Conservation (phyloP, 2,797 vertebrate species). For the Sebastes glaucus region DNA sequence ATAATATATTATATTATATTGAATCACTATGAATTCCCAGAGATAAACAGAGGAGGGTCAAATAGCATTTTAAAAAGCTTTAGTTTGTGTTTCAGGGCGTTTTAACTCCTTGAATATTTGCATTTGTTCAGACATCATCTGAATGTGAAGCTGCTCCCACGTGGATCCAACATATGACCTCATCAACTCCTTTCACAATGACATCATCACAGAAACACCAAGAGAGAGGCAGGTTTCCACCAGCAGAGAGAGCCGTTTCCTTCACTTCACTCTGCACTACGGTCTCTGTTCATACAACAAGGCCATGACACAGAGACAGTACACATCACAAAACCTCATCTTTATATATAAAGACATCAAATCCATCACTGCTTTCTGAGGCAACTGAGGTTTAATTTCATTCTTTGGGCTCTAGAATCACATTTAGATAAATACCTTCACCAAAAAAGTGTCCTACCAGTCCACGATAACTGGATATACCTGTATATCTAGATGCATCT, state of each 20-base stretch:
- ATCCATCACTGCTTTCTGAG: not conserved
- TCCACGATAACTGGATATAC: not conserved
- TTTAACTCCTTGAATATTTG: not conserved
- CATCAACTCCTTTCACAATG: not conserved
- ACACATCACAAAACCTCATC: not conserved
- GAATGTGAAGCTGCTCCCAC: not conserved
- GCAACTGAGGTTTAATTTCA: not conserved
- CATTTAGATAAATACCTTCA: not conserved
- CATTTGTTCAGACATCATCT: not conserved
- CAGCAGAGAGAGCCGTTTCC: slow-evolving; percentile 45
- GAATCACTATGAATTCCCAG: not conserved
- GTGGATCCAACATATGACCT: not conserved
- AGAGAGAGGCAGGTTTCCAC: not conserved
- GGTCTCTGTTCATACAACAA: not conserved
- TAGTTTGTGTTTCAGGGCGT: not conserved
- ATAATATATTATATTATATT: too few species aligned
- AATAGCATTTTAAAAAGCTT: not conserved
- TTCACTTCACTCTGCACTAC: not conserved
- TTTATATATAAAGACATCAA: not conserved
- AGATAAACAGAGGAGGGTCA: not conserved
- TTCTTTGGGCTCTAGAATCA: not conserved
- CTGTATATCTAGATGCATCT: not conserved
- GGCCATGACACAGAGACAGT: too few species aligned
- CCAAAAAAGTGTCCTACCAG: not conserved
- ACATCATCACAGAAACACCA: not conserved